A percentile compares a stretch with the other conserved stretches of the same genome.
Conservation (phyloP, 2,888 invertebrate species). For the Alviniconcha strummeri region DNA sequence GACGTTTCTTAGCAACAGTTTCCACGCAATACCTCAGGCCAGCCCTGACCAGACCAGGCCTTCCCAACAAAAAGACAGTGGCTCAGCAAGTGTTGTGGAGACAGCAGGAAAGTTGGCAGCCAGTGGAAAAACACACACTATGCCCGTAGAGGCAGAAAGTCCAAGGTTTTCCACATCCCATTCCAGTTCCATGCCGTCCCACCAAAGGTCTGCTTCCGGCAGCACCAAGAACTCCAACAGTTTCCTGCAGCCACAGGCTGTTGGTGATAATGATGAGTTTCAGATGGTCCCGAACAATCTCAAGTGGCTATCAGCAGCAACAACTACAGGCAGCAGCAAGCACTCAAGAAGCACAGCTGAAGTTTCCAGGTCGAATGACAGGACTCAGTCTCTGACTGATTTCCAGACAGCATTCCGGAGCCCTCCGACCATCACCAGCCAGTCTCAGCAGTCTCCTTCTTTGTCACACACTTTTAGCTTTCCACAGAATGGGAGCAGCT, state of each 20-base stretch:
- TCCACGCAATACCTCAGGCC: constrained; percentile 25
- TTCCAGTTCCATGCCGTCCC: neutral
- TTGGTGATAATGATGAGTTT: neutral
- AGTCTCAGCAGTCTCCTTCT: constrained; percentile 17
- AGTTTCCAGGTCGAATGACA: neutral
- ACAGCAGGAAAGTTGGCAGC: neutral
- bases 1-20: constrained; percentile 44
- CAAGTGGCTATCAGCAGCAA: neutral
- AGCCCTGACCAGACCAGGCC: neutral
- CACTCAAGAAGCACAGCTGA: neutral
- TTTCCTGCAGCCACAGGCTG: constrained; percentile 2
- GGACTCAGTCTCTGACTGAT: constrained; percentile 24
- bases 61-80: neutral
- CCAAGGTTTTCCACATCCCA: neutral
- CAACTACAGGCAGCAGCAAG: no score
- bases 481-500: constrained; percentile 23
- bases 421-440: neutral
- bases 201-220: neutral
- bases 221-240: neutral
- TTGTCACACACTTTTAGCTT: neutral
- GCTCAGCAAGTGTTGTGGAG: neutral
- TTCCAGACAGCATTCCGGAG: constrained; percentile 29
- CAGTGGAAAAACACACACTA: neutral
- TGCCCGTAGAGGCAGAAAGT: neutral
- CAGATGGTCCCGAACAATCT: neutral